Conservation (phyloP, 2,113 vertebrate species). For the Cyprinodon variegatus region DNA sequence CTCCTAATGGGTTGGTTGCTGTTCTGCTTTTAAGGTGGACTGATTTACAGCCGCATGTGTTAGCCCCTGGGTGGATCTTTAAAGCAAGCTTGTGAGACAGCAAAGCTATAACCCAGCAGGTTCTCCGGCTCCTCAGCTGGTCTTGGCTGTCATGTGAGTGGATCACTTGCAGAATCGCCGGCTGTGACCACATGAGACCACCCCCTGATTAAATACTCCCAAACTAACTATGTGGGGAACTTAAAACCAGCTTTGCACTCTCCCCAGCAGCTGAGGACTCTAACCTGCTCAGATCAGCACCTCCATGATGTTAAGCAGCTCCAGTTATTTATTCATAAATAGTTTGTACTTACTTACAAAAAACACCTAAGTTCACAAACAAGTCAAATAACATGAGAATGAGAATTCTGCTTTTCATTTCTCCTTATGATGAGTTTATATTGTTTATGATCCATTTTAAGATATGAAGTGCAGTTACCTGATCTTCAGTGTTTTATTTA, state of each 20-base stretch:
- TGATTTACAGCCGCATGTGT: constrained; percentile 48
- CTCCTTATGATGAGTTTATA: background rate
- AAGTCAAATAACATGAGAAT: background rate
- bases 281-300: constrained; percentile 26
- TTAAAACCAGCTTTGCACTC: constrained; percentile 26
- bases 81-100: constrained; percentile 24
- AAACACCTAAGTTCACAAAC: background rate
- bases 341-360: background rate
- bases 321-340: background rate
- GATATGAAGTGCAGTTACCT: no score
- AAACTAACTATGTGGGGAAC: constrained; percentile 71
- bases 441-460: no score
- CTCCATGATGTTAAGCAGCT: constrained; percentile 3
- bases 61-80: constrained; percentile 18
- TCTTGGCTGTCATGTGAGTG: constrained; percentile 38
- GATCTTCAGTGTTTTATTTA: no score
- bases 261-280: constrained; percentile 62
- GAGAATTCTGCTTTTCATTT: background rate
- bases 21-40: constrained; percentile 15
- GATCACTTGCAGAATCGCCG: constrained; percentile 38
- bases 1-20: constrained; percentile 7
- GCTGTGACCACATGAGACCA: constrained; percentile 23
- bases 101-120: constrained; percentile 30
- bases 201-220: constrained; percentile 66
- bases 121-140: constrained; percentile 66